These are phyloP conservation scores for Onychomys torridus DNA, from an alignment of 2,797 vertebrate genomes.

Conservation along the genomic window DNA sequence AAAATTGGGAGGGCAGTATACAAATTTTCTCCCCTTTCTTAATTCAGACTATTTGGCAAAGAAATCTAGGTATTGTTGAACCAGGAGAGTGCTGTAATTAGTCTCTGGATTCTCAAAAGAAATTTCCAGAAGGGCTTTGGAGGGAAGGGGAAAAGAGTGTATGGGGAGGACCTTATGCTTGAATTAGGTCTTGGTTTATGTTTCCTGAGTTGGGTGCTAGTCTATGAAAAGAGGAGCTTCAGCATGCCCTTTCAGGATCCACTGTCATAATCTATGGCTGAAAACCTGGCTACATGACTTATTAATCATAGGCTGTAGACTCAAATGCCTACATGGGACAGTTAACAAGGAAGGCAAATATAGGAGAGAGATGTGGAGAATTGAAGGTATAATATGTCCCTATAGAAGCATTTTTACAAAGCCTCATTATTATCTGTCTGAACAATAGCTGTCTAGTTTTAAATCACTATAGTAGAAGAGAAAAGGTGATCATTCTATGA, in stretches of 20 bases:
- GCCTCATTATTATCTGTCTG: not conserved
- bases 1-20: not conserved
- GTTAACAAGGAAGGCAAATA: conserved; percentile 23
- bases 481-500: not conserved
- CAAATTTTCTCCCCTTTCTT: conserved; percentile 26
- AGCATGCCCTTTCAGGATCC: conserved; percentile 26
- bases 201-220: not conserved
- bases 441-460: not conserved
- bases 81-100: conserved; percentile 32
- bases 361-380: not conserved
- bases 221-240: not conserved
- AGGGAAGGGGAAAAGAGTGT: not conserved
- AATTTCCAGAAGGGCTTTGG: conserved; percentile 51
- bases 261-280: not conserved
- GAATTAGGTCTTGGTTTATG: not conserved
- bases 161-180: not conserved
- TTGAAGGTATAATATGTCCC: not conserved
- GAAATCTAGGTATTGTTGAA: not conserved
- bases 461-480: conserved; percentile 27
- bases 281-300: not conserved
- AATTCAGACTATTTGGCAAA: conserved; percentile 28
- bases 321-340: not conserved
- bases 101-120: conserved; percentile 31
- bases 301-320: conserved; percentile 41
- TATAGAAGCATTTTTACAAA: not conserved